Conservation (phyloP, 92 coral and sea anemone species). For the Scolanthus callimorphus region DNA sequence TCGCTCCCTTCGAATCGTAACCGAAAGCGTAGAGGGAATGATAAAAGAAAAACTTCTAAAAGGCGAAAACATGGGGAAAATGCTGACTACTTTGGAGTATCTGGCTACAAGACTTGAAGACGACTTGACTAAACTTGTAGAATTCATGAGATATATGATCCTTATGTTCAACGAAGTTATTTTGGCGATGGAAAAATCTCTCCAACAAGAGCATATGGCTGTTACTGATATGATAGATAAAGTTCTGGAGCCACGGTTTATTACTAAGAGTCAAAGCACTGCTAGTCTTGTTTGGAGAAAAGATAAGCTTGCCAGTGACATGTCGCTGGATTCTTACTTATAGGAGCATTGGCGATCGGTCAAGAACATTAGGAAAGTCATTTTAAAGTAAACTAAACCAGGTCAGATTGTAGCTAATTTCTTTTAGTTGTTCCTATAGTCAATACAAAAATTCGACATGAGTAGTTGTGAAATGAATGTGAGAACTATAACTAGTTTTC, state of each 20-base stretch:
- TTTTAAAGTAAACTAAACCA: too few species aligned
- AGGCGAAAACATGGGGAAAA: conserved; percentile 44
- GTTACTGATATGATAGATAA: conserved; percentile 83
- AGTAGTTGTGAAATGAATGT: too few species aligned
- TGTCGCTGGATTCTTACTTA: conserved; percentile 5
- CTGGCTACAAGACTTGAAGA: conserved; percentile 75
- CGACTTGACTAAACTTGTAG: conserved; percentile 57
- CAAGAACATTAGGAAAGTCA: too few species aligned
- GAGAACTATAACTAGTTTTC: too few species aligned
- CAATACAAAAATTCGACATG: too few species aligned
- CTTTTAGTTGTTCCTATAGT: too few species aligned
- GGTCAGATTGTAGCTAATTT: too few species aligned
- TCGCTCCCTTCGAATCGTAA: conserved; percentile 44
- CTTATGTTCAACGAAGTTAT: conserved; percentile 83
- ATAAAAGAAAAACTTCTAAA: conserved; percentile 35
- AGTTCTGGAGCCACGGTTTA: conserved; percentile 50
- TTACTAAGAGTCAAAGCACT: conserved; percentile 67
- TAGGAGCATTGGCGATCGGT: too few species aligned
- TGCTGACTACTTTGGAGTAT: conserved; percentile 55
- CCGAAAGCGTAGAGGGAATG: conserved; percentile 31
- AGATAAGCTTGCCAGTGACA: conserved; percentile 14
- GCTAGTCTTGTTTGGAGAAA: conserved; percentile 59
- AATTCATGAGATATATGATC: conserved; percentile 79
- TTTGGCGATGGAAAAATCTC: conserved; percentile 70
- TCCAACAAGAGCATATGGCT: conserved; percentile 66